A percentile compares a stretch with the other conserved stretches of the same genome.
phyloP scores from a whole-genome alignment of 2,797 vertebrate genomes.

The Poecile montanus region DNA sequence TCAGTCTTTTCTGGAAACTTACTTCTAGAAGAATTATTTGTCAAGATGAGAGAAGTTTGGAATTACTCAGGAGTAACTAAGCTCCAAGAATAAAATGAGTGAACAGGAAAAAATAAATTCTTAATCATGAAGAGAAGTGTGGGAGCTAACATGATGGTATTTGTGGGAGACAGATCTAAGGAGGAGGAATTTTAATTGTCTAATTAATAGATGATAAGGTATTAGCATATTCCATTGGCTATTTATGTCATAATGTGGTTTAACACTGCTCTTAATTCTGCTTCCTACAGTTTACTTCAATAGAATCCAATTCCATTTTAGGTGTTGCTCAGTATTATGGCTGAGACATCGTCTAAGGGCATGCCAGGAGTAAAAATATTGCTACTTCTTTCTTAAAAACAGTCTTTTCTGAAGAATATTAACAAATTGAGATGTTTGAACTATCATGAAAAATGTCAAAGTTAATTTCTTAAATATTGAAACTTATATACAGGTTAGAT shows the following conservation, averaged over 20 bases:
- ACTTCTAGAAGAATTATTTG: not conserved
- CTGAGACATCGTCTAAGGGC: not conserved
- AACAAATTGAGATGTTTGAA: not conserved
- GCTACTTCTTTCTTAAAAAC: not conserved
- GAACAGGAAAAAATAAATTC: not conserved
- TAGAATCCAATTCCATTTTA: not conserved
- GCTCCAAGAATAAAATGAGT: not conserved
- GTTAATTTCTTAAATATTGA: not conserved
- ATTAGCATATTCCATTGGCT: not conserved
- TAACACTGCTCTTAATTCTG: not conserved
- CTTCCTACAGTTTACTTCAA: not conserved
- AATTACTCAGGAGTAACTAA: not conserved
- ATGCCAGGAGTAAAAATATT: not conserved
- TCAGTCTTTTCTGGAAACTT: not conserved
- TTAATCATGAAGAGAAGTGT: not conserved
- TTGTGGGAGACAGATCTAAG: conserved; percentile 1
- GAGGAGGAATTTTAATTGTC: not conserved
- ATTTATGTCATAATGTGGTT: not conserved
- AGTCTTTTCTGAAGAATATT: not conserved
- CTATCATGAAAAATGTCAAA: not conserved
- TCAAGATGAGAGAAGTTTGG: not conserved
- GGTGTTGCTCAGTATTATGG: not conserved
- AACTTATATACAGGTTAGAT: not conserved
- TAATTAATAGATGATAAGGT: not conserved
- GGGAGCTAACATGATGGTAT: not conserved